Percentiles rank a stretch among this genome's conserved stretches.
These are phyloP conservation scores for Paralvinella palmiformis DNA, from an alignment of 1,140 invertebrate species.

Conservation along the genomic window DNA sequence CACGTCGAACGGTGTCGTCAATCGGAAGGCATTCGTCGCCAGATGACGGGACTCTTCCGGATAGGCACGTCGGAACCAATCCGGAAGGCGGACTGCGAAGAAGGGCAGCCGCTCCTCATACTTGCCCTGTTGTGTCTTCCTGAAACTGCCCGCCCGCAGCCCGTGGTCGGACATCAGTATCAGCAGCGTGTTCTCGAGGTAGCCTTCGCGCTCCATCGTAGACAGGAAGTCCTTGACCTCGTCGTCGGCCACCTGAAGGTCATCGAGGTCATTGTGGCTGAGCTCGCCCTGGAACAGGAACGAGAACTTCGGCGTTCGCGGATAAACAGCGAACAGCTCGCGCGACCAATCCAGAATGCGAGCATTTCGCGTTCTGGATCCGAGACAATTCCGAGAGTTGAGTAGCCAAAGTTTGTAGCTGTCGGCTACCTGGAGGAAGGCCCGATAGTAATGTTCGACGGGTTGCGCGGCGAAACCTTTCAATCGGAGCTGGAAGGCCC, in stretches of 20 bases:
- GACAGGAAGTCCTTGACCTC: constrained; percentile 23
- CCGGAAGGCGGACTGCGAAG: constrained; percentile 74
- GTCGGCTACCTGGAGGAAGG: constrained; percentile 59
- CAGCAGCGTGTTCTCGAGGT: constrained; percentile 28
- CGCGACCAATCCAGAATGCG: constrained; percentile 62
- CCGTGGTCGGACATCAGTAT: constrained; percentile 36
- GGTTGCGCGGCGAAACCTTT: constrained; percentile 78
- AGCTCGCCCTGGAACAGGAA: constrained; percentile 15
- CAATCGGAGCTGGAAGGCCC: constrained; percentile 85
- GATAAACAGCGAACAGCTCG: constrained; percentile 50
- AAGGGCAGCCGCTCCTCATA: constrained; percentile 85
- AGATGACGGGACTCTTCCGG: constrained; percentile 45
- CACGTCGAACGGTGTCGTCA: constrained; percentile 80
- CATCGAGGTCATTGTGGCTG: constrained; percentile 25
- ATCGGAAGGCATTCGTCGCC: constrained; percentile 51
- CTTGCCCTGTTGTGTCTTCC: constrained; percentile 68
- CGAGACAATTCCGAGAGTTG: constrained; percentile 59
- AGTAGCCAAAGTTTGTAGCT: no score
- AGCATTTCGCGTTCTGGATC: constrained; percentile 68
- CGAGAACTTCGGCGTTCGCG: constrained; percentile 7
- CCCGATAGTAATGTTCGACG: constrained; percentile 83
- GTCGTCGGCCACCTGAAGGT: constrained; percentile 24
- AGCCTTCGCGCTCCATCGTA: constrained; percentile 19
- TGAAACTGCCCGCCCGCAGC: constrained; percentile 17
- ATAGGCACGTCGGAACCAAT: constrained; percentile 61